Evolutionary conservation across 2,113 vertebrate genomes (phyloP).

Genomic region (Ibidorhyncha struthersii): DNA sequence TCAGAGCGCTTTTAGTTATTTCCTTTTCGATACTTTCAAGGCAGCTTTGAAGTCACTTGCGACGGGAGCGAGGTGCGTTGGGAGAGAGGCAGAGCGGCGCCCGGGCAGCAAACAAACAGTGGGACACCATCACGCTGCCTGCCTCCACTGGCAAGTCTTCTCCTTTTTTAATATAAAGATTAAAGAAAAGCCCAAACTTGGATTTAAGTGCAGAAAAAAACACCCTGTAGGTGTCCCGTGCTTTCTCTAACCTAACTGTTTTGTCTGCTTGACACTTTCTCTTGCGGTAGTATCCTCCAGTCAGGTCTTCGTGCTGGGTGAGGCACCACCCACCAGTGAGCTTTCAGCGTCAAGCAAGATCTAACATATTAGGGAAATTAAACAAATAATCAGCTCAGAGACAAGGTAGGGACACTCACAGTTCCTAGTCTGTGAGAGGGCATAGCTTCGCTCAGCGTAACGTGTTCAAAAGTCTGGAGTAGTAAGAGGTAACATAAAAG

Average conservation of each 20-base stretch:
- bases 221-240: not conserved
- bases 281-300: not conserved
- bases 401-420: not conserved
- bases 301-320: not conserved
- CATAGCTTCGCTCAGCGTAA: not conserved
- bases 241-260: not conserved
- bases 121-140: not conserved
- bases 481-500: not conserved
- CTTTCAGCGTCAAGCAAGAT: not conserved
- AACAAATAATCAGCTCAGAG: not conserved
- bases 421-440: not conserved
- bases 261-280: not conserved
- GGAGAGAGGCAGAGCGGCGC: not conserved
- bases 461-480: not conserved
- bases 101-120: not conserved
- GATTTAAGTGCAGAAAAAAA: not conserved
- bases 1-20: not conserved
- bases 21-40: not conserved
- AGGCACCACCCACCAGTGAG: fast-evolving
- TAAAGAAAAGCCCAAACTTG: not conserved
- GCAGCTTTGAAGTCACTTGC: not conserved
- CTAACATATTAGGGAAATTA: not conserved
- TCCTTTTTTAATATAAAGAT: not conserved
- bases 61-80: not conserved
- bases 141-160: not conserved